Percentiles rank a stretch among this genome's conserved stretches.
Evolutionary conservation across 92 coral and sea anemone species (phyloP).

Genomic region (Phenganax subtilis): DNA sequence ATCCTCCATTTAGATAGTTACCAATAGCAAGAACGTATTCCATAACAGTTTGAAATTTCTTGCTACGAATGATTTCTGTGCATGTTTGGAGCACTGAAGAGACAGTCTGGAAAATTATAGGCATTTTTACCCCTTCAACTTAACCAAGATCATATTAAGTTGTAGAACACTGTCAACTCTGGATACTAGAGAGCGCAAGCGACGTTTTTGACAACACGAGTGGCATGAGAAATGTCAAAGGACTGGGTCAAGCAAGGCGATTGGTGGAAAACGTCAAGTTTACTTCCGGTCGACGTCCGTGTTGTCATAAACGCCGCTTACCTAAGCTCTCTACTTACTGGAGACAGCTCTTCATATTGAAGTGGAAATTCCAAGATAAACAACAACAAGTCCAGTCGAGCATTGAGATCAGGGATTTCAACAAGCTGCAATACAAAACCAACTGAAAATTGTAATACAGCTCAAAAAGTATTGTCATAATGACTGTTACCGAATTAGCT

Average conservation of each 20-base stretch:
- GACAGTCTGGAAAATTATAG: constrained; percentile 58
- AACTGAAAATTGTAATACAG: background rate
- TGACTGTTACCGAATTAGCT: too few species aligned
- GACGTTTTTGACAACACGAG: too few species aligned
- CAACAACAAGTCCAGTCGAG: constrained; percentile 74
- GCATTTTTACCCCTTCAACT: background rate
- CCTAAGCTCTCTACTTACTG: constrained; percentile 53
- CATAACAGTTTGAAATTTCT: constrained; percentile 60
- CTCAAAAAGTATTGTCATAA: too few species aligned
- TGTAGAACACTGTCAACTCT: too few species aligned
- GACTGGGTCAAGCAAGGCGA: too few species aligned
- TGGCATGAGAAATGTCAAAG: too few species aligned
- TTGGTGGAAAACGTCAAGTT: too few species aligned
- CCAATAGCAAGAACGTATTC: constrained; percentile 91
- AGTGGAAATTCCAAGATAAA: constrained; percentile 85
- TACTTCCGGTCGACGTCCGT: too few species aligned
- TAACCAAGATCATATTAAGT: too few species aligned
- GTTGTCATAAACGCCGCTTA: too few species aligned
- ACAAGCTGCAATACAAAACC: constrained; percentile 57
- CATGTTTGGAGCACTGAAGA: constrained; percentile 72
- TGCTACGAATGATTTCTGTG: constrained; percentile 65
- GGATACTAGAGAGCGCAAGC: too few species aligned
- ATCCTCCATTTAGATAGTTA: constrained; percentile 81
- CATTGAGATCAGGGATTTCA: constrained; percentile 72
- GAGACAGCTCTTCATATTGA: constrained; percentile 87